These are phyloP conservation scores for Eulemur coronatus DNA, from an alignment of 2,797 vertebrate species.

Conservation along the genomic window DNA sequence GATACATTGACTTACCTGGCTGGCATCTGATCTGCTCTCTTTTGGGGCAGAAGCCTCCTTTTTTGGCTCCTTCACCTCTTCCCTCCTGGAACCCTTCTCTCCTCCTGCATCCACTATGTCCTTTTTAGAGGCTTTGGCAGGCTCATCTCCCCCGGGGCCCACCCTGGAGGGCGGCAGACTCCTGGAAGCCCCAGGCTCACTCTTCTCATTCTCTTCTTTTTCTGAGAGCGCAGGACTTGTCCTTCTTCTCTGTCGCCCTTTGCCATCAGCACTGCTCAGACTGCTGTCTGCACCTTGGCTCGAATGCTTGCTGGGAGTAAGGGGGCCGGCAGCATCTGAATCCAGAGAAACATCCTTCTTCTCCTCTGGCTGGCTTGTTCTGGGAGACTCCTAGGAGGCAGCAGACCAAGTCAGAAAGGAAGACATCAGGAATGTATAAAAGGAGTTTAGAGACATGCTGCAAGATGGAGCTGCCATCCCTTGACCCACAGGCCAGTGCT, in stretches of 20 bases:
- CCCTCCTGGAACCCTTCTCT: not conserved
- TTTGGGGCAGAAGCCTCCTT: constrained; percentile 20
- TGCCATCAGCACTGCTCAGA: constrained; percentile 22
- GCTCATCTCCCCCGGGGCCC: not conserved
- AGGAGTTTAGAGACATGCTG: not conserved
- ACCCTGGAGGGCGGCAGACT: not conserved
- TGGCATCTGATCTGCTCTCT: constrained; percentile 62
- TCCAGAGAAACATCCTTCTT: constrained; percentile 70
- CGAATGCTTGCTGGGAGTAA: not conserved
- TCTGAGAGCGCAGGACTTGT: not conserved
- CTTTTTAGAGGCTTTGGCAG: not conserved
- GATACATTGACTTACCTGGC: constrained; percentile 71
- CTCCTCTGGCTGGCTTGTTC: constrained; percentile 71
- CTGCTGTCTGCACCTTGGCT: constrained; percentile 51
- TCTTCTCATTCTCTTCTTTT: constrained; percentile 38
- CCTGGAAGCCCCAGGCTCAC: not conserved
- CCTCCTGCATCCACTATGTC: not conserved
- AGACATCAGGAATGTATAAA: not conserved
- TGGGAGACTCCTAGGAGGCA: constrained; percentile 85
- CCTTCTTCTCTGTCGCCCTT: not conserved
- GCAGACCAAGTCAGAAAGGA: constrained; percentile 33
- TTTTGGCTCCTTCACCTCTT: not conserved
- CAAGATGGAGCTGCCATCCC: not conserved
- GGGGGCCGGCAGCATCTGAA: constrained; percentile 62
- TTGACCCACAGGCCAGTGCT: not conserved